Percentiles rank a stretch among this genome's conserved stretches.
These are phyloP conservation scores for Dasyprocta punctata DNA, from an alignment of 2,113 vertebrate species.

Conservation along the genomic window DNA sequence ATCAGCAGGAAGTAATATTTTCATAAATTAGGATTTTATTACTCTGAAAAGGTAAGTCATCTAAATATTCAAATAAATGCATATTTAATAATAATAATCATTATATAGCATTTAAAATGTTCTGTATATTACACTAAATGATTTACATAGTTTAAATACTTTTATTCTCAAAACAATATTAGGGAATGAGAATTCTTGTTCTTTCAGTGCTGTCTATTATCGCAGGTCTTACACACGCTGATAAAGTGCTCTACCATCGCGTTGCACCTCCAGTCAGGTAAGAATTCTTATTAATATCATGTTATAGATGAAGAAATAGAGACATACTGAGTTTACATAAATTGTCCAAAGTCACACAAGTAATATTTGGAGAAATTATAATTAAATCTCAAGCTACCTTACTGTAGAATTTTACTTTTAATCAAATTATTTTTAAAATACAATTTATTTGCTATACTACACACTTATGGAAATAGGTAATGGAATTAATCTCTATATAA, in stretches of 20 bases:
- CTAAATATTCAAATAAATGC: conserved; percentile 32
- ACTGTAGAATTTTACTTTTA: background rate
- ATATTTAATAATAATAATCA: background rate
- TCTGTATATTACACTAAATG: background rate
- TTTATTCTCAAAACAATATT: background rate
- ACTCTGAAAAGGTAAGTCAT: background rate
- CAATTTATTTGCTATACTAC: background rate
- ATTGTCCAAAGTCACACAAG: background rate
- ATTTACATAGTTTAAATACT: background rate
- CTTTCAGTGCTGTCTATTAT: background rate
- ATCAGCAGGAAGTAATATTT: background rate
- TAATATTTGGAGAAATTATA: background rate
- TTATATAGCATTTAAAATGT: conserved; percentile 3
- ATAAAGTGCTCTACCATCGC: too few relatives aligned
- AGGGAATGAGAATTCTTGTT: background rate
- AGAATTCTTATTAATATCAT: background rate
- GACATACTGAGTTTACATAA: background rate
- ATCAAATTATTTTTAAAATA: background rate
- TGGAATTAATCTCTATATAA: background rate
- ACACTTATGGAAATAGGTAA: background rate
- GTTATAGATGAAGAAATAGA: background rate
- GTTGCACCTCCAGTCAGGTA: background rate
- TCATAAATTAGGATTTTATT: conserved; percentile 28
- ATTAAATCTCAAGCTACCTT: background rate
- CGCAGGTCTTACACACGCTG: background rate